Percentiles rank a stretch among this genome's conserved stretches.
Evolutionary conservation across 2,113 vertebrate genomes (phyloP).

Genomic region (Trogon melanurus): DNA sequence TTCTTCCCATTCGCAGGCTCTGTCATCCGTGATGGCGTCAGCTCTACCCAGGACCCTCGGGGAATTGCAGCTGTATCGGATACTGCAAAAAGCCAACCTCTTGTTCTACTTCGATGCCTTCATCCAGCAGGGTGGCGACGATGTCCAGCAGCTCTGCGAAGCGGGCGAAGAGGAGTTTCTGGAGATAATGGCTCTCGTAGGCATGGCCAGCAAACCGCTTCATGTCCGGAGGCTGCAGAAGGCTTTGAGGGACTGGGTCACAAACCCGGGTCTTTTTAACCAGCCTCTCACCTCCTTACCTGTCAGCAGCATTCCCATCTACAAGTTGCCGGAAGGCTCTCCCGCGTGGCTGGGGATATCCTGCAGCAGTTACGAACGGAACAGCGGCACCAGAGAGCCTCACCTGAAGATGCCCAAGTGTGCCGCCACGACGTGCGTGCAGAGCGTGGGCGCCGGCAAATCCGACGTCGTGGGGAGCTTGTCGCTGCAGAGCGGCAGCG

Average conservation of each 20-base stretch:
- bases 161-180: constrained; percentile 98
- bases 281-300: constrained; percentile 95
- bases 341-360: constrained; percentile 82
- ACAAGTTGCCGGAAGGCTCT: constrained; percentile 92
- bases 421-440: constrained; percentile 81
- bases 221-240: constrained; percentile 96
- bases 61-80: constrained; percentile 96
- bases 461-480: constrained; percentile 78
- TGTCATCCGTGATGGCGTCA: constrained; percentile 88
- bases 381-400: constrained; percentile 80
- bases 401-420: constrained; percentile 88
- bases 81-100: constrained; percentile 94
- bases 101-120: constrained; percentile 98
- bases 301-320: constrained; percentile 97
- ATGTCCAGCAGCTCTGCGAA: constrained; percentile 98
- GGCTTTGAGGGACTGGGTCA: constrained; percentile 96
- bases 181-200: constrained; percentile 98
- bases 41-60: constrained; percentile 95
- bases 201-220: constrained; percentile 98
- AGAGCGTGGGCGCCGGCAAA: constrained; percentile 78
- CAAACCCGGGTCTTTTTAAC: constrained; percentile 95
- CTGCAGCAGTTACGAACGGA: constrained; percentile 79
- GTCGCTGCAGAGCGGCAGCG: constrained; percentile 79
- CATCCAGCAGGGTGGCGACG: constrained; percentile 97
- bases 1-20: constrained; percentile 54